A percentile compares a stretch with the other conserved stretches of the same genome.
phyloP scores from a whole-genome alignment of 2,797 vertebrate species.

The Neostethus bicornis region DNA sequence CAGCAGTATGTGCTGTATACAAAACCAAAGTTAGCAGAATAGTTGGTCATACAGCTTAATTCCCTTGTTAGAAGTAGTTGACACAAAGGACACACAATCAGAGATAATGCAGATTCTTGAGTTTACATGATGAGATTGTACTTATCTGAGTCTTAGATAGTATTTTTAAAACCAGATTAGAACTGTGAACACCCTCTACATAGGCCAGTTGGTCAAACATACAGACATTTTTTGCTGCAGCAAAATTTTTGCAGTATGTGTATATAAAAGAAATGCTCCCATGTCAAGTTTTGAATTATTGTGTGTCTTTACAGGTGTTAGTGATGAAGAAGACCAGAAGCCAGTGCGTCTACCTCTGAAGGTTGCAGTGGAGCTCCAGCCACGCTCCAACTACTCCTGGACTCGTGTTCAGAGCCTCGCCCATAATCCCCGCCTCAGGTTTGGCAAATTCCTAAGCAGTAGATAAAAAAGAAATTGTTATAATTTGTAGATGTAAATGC shows the following conservation, averaged over 20 bases:
- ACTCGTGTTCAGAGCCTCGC: constrained; percentile 96
- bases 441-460: too few species aligned
- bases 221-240: neutral
- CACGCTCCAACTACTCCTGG: constrained; percentile 95
- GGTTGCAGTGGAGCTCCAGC: constrained; percentile 94
- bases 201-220: neutral
- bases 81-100: neutral
- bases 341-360: constrained; percentile 94
- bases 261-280: too few species aligned
- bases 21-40: neutral
- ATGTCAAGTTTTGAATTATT: neutral
- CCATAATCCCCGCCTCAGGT: constrained; percentile 98
- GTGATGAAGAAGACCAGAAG: constrained; percentile 98
- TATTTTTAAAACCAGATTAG: neutral
- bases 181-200: neutral
- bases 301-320: constrained; percentile 82
- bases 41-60: neutral
- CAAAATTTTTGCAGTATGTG: neutral
- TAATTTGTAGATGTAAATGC: neutral
- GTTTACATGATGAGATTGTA: neutral
- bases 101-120: neutral
- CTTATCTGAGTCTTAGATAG: too few species aligned
- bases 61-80: neutral
- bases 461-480: too few species aligned
- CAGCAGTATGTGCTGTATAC: neutral